Percentiles rank a stretch among this genome's conserved stretches.
phyloP scores from a whole-genome alignment of 2,888 invertebrate species.

The Erannis defoliaria region DNA sequence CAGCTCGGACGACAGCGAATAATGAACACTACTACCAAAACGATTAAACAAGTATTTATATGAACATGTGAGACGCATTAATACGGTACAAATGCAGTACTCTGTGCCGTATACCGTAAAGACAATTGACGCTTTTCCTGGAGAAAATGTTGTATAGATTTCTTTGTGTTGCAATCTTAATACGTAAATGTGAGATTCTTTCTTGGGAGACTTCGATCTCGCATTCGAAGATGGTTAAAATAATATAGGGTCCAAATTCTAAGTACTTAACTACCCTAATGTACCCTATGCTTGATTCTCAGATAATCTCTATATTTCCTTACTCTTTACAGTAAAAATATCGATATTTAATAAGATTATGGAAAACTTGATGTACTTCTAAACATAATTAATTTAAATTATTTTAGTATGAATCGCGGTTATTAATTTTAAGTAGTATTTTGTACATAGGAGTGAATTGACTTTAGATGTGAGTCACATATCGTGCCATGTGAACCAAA shows the following conservation, averaged over 20 bases:
- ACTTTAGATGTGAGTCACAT: conserved; percentile 36
- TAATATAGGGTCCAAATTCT: not conserved
- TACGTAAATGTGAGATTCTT: no score
- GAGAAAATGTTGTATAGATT: no score
- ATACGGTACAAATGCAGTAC: not conserved
- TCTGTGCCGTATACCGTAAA: no score
- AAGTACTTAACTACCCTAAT: not conserved
- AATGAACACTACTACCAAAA: not conserved
- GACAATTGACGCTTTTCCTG: no score
- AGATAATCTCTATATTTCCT: not conserved
- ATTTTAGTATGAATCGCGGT: not conserved
- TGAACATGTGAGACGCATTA: no score
- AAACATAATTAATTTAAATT: not conserved
- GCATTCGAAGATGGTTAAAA: not conserved
- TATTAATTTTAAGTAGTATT: conserved; percentile 2
- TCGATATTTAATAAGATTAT: not conserved
- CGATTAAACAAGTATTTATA: not conserved
- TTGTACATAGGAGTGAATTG: conserved; percentile 33
- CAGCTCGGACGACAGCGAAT: conserved; percentile 9
- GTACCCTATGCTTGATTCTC: not conserved
- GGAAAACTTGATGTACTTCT: not conserved
- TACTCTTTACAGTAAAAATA: not conserved
- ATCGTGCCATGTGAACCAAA: conserved; percentile 42
- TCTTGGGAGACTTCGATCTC: no score
- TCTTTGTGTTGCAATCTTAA: no score